A percentile compares a stretch with the other conserved stretches of the same genome.
phyloP scores from a whole-genome alignment of 2,888 invertebrate genomes.

The Lepidocyrtinus sp. region DNA sequence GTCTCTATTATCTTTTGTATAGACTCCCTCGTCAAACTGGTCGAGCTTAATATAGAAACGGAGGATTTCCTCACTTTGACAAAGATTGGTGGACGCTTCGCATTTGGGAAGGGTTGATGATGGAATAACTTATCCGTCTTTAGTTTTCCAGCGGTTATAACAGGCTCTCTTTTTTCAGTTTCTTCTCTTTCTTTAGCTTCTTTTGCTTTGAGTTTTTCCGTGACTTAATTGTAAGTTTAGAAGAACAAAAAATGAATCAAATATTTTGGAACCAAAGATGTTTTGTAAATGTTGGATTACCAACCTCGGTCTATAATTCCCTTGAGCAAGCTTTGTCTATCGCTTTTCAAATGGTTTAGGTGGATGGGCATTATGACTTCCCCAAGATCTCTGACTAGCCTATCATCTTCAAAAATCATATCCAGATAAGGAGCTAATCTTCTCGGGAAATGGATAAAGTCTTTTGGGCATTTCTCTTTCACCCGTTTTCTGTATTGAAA shows the following conservation, averaged over 20 bases:
- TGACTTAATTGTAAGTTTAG: neutral
- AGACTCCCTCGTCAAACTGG: slow-evolving; percentile 28
- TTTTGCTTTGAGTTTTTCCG: neutral
- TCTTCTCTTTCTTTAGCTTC: neutral
- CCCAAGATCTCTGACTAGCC: slow-evolving; percentile 46
- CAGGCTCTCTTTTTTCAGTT: neutral
- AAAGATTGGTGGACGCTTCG: slow-evolving; percentile 26
- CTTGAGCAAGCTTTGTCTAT: slow-evolving; percentile 40
- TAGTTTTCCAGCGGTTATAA: neutral
- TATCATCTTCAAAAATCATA: slow-evolving; percentile 42
- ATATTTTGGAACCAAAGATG: too few relatives aligned
- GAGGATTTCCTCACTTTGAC: slow-evolving; percentile 50
- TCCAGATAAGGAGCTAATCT: slow-evolving; percentile 43
- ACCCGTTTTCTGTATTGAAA: slow-evolving; percentile 8
- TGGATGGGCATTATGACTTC: slow-evolving; percentile 52
- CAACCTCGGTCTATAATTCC: slow-evolving; percentile 24
- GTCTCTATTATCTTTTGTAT: slow-evolving; percentile 36
- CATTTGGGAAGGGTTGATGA: too few relatives aligned
- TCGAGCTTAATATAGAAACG: slow-evolving; percentile 41
- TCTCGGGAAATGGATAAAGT: slow-evolving; percentile 38
- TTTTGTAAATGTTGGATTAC: too few relatives aligned
- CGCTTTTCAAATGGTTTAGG: slow-evolving; percentile 46
- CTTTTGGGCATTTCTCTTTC: slow-evolving; percentile 22
- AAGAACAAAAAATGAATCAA: neutral
- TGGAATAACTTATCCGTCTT: too few relatives aligned